These are phyloP conservation scores for Strigops habroptila DNA, from an alignment of 2,113 vertebrate genomes.

Conservation along the genomic window DNA sequence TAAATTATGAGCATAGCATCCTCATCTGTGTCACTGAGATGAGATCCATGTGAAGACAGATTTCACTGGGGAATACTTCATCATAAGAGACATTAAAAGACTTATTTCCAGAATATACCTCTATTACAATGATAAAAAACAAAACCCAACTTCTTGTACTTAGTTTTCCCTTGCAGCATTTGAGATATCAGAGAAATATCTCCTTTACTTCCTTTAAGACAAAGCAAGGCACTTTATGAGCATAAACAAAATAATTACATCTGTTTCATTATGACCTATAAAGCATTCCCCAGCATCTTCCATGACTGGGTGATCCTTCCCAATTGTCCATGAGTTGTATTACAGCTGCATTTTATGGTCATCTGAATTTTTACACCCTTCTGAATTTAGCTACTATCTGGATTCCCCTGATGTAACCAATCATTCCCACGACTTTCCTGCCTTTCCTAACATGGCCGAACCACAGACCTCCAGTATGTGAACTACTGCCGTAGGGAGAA, in stretches of 20 bases:
- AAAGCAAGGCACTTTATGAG: background rate
- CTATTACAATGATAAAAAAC: background rate
- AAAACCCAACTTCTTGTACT: background rate
- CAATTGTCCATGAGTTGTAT: background rate
- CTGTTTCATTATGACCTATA: background rate
- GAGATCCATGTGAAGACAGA: background rate
- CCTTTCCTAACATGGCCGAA: background rate
- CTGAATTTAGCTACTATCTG: background rate
- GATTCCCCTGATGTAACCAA: background rate
- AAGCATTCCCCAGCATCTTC: background rate
- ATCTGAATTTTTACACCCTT: background rate
- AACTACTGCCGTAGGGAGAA: background rate
- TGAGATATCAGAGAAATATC: background rate
- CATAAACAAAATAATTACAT: slow-evolving; percentile 6
- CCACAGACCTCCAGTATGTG: background rate
- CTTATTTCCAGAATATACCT: background rate
- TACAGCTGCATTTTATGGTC: background rate
- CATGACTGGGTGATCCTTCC: background rate
- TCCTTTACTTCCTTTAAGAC: background rate
- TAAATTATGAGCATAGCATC: slow-evolving; percentile 19
- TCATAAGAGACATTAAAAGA: background rate
- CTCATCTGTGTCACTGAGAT: slow-evolving; percentile 34
- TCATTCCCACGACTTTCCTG: background rate
- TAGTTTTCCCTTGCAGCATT: background rate
- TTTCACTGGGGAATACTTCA: background rate